Conservation (phyloP, 2,113 vertebrate species). For the Chrysemys picta region DNA sequence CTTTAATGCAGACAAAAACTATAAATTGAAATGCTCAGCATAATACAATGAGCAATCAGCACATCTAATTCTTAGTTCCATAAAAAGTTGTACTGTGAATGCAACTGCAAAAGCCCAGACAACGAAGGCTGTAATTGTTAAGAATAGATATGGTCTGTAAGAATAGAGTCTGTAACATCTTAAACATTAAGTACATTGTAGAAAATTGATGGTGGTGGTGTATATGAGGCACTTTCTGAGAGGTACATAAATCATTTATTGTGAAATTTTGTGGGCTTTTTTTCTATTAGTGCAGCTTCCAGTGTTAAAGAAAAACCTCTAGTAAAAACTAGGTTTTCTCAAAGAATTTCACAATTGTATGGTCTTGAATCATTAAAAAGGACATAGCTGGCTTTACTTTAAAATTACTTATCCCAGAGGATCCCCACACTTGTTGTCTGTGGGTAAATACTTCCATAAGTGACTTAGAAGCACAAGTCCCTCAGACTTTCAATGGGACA, state of each 20-base stretch:
- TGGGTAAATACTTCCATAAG: not conserved
- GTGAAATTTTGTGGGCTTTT: not conserved
- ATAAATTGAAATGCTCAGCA: not conserved
- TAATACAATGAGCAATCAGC: not conserved
- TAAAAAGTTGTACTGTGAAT: not conserved
- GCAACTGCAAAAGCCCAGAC: not conserved
- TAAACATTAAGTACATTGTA: not conserved
- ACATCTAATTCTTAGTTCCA: not conserved
- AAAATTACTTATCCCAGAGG: not conserved
- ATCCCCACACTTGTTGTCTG: not conserved
- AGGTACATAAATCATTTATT: not conserved
- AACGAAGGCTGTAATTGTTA: not conserved
- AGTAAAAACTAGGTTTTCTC: not conserved
- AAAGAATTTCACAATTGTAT: not conserved
- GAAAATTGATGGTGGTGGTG: not conserved
- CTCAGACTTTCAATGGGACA: not conserved
- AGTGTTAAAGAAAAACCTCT: not conserved
- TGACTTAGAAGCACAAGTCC: not conserved
- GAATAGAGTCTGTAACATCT: not conserved
- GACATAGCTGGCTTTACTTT: not conserved
- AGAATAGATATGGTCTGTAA: not conserved
- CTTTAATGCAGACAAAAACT: not conserved
- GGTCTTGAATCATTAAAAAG: not conserved
- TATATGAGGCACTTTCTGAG: not conserved
- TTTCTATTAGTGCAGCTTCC: not conserved